Base-by-base conservation (phyloP, 2,113 vertebrate species). In the Donacobius atricapilla region DNA sequence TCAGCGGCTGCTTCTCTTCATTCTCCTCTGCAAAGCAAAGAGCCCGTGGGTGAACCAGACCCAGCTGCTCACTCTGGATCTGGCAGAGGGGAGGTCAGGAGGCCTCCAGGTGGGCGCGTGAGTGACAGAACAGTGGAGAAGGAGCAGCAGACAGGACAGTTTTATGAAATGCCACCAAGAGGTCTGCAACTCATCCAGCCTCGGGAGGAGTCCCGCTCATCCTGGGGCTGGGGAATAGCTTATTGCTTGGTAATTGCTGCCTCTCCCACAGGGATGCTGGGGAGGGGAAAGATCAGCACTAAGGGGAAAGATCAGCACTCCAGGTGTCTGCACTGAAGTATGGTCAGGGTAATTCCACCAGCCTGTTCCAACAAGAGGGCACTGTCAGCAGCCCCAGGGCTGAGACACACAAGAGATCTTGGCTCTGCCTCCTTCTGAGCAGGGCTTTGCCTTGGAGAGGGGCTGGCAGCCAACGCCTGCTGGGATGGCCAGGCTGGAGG, bases 11-110 rank as follows among this genome's bases (percentile, higher is more conserved):
- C 82, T 98, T 98, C n/a, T 98, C 98, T 24, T 99, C 97, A 1
- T 61, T 97, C 58, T 98, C 98, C 21, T 98, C 99, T 99, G 98
- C 65, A 98, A 98, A 94, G 51, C 89, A 93, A 93, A 97, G 76
- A 65, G 87, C 16, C 65, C 2, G 1, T 33, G 4, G 39, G 93
- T 97, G 78, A 97, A 64, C 51, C 48, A 47, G 13, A 56, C 15
- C 25, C 0, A 21, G 70, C 33, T 16, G 75, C 31, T 66, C 51
- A 23, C 63, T 76, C 71, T 92, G 91, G 71, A 86, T 50, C 42
- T 63, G 4, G 37, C 37, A 65, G 37, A 79, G 45, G 39, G 73
- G 44, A 72, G 40, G 64, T 48, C 54, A 63, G 53, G 73, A 83
- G 82, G 79, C 35, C 68, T 88, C 64, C 1, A 7, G 25, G 53